Percentiles rank a stretch among this genome's conserved stretches.
Conservation (phyloP, 2,797 vertebrate species). For the Myotis myotis region DNA sequence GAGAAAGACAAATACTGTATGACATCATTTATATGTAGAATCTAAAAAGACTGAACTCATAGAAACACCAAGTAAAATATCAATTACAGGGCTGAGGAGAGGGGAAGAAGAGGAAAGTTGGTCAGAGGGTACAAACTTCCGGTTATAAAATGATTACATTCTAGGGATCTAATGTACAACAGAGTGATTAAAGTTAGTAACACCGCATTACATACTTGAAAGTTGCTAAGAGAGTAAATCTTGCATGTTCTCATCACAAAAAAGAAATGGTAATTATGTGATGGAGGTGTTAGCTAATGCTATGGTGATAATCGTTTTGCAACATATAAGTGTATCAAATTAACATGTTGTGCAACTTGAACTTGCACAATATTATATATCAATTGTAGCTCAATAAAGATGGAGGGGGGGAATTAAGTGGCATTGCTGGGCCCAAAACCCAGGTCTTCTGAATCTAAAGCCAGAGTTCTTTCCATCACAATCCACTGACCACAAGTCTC, state of each 20-base stretch:
- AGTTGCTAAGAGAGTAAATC: neutral
- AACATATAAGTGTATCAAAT: neutral
- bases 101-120: neutral
- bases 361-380: neutral
- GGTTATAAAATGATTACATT: neutral
- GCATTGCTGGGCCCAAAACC: neutral
- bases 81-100: neutral
- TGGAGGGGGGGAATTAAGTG: neutral
- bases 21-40: neutral
- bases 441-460: conserved; percentile 8
- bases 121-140: neutral
- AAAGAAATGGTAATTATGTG: neutral
- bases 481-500: neutral
- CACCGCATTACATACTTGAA: neutral
- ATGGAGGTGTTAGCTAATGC: neutral
- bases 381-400: neutral
- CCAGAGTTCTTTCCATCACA: neutral
- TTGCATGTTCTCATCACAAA: neutral
- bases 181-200: neutral
- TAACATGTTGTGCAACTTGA: neutral
- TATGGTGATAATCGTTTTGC: neutral
- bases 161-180: neutral
- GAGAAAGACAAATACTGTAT: neutral
- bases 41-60: neutral
- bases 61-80: neutral